Percentiles rank a stretch among this genome's conserved stretches.
Evolutionary conservation across 2,113 vertebrate genomes (phyloP).

Genomic region (Lutjanus erythropterus): DNA sequence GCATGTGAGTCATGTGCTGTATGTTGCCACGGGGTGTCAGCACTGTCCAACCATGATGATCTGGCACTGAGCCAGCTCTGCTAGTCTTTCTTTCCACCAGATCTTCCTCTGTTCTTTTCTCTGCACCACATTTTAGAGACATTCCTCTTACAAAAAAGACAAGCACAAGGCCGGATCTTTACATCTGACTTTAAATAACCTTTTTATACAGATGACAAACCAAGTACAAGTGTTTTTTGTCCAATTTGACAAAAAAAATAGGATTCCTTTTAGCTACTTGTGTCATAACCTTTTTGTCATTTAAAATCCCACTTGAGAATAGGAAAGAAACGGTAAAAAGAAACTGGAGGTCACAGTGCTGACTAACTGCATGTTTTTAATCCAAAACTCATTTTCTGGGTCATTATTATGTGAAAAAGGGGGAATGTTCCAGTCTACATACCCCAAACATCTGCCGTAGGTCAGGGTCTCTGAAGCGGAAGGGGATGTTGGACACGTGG

Average conservation of each 20-base stretch:
- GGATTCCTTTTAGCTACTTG: background rate
- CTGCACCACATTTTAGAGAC: constrained; percentile 58
- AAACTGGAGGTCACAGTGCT: background rate
- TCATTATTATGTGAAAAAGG: constrained; percentile 6
- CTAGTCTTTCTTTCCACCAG: constrained; percentile 54
- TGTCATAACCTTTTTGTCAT: constrained; percentile 1
- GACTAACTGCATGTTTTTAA: constrained; percentile 4
- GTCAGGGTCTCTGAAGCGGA: constrained; percentile 98
- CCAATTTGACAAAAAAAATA: background rate
- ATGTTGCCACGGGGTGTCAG: constrained; percentile 79
- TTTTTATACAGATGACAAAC: background rate
- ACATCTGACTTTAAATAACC: constrained; percentile 29
- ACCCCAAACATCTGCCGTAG: constrained; percentile 99
- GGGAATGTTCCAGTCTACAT: constrained; percentile 66
- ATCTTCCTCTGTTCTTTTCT: constrained; percentile 58
- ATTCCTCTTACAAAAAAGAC: constrained; percentile 45
- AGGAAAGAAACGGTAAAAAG: background rate
- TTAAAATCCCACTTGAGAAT: background rate
- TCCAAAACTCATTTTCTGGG: background rate
- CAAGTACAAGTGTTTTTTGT: background rate
- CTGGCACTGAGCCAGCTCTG: constrained; percentile 63
- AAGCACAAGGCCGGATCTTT: constrained; percentile 11
- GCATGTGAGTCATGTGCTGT: constrained; percentile 22
- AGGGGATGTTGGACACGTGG: constrained; percentile 99
- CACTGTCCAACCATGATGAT: constrained; percentile 62